These are phyloP conservation scores for Macrosiphum euphorbiae DNA, from an alignment of 2,888 invertebrate species.

Conservation along the genomic window DNA sequence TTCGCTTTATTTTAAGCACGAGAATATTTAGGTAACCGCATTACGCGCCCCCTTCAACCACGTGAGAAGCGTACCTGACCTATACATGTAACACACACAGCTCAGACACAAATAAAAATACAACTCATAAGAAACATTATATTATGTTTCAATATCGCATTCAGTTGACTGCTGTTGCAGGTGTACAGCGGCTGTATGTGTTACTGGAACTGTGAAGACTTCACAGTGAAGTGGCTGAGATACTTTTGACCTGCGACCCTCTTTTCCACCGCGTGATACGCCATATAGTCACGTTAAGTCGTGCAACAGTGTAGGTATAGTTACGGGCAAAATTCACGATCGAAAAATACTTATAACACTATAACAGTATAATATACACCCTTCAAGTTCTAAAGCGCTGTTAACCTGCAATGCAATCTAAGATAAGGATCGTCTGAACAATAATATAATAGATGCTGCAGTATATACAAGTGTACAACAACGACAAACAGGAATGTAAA, in stretches of 20 bases:
- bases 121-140: not conserved
- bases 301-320: not conserved
- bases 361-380: constrained; percentile 34
- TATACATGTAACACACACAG: too few species aligned
- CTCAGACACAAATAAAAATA: not conserved
- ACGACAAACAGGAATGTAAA: not conserved
- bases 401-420: not conserved
- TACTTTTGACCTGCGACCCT: constrained; percentile 49
- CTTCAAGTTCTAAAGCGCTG: not conserved
- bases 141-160: not conserved
- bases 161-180: not conserved
- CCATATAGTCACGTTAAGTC: constrained; percentile 53
- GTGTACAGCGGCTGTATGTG: not conserved
- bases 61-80: not conserved
- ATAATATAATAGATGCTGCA: not conserved
- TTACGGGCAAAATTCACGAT: constrained; percentile 10
- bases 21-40: not conserved
- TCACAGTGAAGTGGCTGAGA: constrained; percentile 43
- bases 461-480: not conserved
- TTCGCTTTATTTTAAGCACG: not conserved
- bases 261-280: constrained; percentile 38
- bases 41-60: not conserved
- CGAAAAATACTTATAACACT: constrained; percentile 24
- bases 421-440: not conserved
- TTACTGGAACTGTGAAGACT: constrained; percentile 39